Percentiles rank a stretch among this genome's conserved stretches.
Evolutionary conservation across 2,113 vertebrate genomes (phyloP).

Genomic region (Cercocebus atys): DNA sequence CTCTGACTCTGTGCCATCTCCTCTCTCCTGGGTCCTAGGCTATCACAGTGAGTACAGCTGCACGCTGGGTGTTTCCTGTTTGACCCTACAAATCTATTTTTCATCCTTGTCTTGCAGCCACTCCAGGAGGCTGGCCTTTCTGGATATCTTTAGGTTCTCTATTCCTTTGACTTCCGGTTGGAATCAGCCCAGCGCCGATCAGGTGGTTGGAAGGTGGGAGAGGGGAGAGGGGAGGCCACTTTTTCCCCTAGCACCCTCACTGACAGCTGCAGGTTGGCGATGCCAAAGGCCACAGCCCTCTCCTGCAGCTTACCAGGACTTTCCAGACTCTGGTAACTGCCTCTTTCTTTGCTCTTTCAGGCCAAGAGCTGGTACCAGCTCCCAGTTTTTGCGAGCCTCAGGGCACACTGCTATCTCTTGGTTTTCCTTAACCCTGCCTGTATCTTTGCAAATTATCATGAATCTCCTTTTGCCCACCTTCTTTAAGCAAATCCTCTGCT

Average conservation of each 20-base stretch:
- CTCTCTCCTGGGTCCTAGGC: background rate
- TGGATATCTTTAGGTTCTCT: background rate
- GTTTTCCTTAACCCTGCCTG: background rate
- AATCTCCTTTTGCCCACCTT: background rate
- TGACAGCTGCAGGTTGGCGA: background rate
- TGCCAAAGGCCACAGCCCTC: background rate
- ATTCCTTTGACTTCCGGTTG: background rate
- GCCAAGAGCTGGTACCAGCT: background rate
- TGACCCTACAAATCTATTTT: background rate
- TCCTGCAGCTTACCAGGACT: background rate
- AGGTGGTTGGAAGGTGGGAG: background rate
- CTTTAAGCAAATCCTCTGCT: background rate
- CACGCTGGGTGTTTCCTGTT: background rate
- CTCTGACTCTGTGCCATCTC: background rate
- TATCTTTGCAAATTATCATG: background rate
- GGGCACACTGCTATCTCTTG: background rate
- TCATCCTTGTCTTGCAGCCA: background rate
- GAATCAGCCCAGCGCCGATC: background rate
- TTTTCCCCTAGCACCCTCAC: background rate
- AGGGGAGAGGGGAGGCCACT: background rate
- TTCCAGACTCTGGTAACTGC: background rate
- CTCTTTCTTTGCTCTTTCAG: background rate
- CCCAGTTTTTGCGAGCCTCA: background rate
- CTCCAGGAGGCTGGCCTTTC: background rate
- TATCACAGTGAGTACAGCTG: background rate